A percentile compares a stretch with the other conserved stretches of the same genome.
phyloP scores from a whole-genome alignment of 2,797 vertebrate genomes.

The Anguilla pacifica region DNA sequence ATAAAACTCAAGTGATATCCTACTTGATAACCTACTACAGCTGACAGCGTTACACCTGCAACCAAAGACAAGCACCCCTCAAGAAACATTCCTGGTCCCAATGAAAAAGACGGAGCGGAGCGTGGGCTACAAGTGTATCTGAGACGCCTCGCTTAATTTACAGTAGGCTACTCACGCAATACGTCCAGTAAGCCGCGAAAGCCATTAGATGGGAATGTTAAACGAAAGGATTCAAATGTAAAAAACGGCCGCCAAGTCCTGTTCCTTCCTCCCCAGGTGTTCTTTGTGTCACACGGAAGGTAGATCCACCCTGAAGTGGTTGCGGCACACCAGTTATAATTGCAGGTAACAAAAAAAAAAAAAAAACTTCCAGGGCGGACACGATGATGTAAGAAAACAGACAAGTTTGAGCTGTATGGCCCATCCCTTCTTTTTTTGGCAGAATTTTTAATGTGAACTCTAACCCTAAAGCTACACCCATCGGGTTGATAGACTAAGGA shows the following conservation, averaged over 20 bases:
- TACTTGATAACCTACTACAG: background rate
- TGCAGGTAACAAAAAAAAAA: background rate
- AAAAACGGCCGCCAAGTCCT: background rate
- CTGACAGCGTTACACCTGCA: background rate
- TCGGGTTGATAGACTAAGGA: background rate
- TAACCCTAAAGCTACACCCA: background rate
- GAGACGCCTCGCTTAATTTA: background rate
- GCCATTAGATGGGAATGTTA: background rate
- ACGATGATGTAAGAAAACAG: conserved; percentile 15
- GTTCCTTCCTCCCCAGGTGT: background rate
- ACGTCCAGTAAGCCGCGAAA: background rate
- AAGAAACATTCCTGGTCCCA: background rate
- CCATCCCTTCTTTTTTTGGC: conserved; percentile 1
- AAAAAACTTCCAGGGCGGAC: conserved; percentile 3
- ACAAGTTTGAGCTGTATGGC: background rate
- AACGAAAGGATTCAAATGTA: background rate
- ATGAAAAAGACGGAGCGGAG: background rate
- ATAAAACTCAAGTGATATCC: background rate
- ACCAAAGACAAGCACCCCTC: background rate
- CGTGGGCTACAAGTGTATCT: background rate
- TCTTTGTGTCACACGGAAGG: background rate
- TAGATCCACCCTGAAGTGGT: background rate
- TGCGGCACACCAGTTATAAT: background rate
- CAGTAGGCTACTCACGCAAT: background rate
- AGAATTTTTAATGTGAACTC: background rate